Percentiles rank a stretch among this genome's conserved stretches.
Conservation (phyloP, 2,888 invertebrate species). For the Ptilodon capucinus region DNA sequence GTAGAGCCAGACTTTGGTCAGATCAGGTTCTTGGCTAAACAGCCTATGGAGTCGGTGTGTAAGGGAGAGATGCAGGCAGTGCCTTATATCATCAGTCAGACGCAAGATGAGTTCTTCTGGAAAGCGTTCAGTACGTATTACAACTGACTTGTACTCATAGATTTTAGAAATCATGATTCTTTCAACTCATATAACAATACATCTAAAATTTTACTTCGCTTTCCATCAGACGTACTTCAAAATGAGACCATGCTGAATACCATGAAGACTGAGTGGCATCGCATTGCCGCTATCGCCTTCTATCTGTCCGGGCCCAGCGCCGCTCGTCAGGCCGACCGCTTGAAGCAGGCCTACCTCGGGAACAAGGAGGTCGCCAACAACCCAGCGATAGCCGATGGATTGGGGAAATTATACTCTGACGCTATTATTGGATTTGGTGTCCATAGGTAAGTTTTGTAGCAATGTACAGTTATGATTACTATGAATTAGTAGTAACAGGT, state of each 20-base stretch:
- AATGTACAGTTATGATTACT: background rate
- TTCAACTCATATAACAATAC: too few relatives aligned
- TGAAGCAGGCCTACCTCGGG: constrained; percentile 36
- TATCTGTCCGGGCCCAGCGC: constrained; percentile 78
- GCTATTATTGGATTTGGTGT: constrained; percentile 56
- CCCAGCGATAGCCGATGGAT: constrained; percentile 20
- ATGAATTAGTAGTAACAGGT: too few relatives aligned
- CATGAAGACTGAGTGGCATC: constrained; percentile 83
- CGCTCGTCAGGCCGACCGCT: constrained; percentile 70
- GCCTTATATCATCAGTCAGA: constrained; percentile 85
- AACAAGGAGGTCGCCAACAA: constrained; percentile 38
- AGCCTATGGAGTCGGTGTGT: constrained; percentile 82
- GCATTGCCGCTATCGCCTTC: constrained; percentile 84
- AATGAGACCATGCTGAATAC: constrained; percentile 74
- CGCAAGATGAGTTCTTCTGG: constrained; percentile 85
- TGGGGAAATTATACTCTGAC: constrained; percentile 51
- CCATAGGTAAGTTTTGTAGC: constrained; percentile 73
- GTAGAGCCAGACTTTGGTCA: constrained; percentile 86
- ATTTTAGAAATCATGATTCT: background rate
- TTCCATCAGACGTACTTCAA: constrained; percentile 70
- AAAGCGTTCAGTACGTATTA: constrained; percentile 78
- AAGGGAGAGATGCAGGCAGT: constrained; percentile 82
- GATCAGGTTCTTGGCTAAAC: constrained; percentile 84
- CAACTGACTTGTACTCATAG: too few relatives aligned
- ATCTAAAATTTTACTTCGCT: too few relatives aligned